Percentiles rank a stretch among this genome's conserved stretches.
Conservation (phyloP, 2,113 vertebrate genomes). For the Oryctolagus cuniculus region mOryCun1.1 NC_091434.1:110206001-110206500, state of each 20-base stretch:
- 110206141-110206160: background rate
- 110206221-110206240: background rate
- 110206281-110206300: background rate
- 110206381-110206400: background rate
- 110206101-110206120: background rate
- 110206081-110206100: slow-evolving; percentile 14
- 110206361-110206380: background rate
- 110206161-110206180: background rate
- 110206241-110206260: background rate
- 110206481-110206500: background rate
- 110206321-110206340: background rate
- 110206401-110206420: background rate
- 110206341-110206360: background rate
- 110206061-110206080: background rate
- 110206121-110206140: background rate
- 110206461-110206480: background rate
- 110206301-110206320: background rate
- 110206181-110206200: background rate
- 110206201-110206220: slow-evolving; percentile 46
- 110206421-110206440: background rate
- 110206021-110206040: slow-evolving; percentile 11
- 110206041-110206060: background rate
- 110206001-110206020: no score
- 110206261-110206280: background rate
- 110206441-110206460: background rate